These are phyloP conservation scores for Heterodera carotae DNA, from an alignment of 1,140 invertebrate species.

Conservation along the genomic window DNA sequence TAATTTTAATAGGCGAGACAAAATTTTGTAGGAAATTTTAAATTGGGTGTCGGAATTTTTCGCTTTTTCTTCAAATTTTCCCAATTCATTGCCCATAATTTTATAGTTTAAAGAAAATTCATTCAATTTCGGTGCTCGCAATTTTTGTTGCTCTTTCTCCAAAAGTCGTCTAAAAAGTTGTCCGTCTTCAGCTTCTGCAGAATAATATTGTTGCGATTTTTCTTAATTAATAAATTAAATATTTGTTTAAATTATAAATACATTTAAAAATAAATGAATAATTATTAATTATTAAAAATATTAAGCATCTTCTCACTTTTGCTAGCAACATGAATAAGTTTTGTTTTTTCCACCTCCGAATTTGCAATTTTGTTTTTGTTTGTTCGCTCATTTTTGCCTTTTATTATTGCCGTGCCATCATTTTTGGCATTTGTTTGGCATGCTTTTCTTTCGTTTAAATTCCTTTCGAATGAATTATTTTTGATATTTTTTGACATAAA, in stretches of 20 bases:
- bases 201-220: no score
- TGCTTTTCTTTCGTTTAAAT: not conserved
- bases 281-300: no score
- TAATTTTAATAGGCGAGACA: not conserved
- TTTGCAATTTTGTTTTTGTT: not conserved
- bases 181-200: not conserved
- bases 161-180: not conserved
- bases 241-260: no score
- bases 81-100: not conserved
- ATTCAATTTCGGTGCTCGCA: not conserved
- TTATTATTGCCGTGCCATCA: no score
- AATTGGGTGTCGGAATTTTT: not conserved
- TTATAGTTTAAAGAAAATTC: not conserved
- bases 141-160: not conserved
- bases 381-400: no score
- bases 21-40: not conserved
- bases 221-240: no score
- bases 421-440: no score
- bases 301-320: no score
- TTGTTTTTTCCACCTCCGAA: not conserved
- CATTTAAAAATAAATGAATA: no score
- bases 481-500: not conserved
- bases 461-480: not conserved
- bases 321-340: no score
- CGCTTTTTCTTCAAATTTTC: not conserved